Evolutionary conservation across 1,140 invertebrate genomes (phyloP).

Genomic region (Ceratina australensis): DNA sequence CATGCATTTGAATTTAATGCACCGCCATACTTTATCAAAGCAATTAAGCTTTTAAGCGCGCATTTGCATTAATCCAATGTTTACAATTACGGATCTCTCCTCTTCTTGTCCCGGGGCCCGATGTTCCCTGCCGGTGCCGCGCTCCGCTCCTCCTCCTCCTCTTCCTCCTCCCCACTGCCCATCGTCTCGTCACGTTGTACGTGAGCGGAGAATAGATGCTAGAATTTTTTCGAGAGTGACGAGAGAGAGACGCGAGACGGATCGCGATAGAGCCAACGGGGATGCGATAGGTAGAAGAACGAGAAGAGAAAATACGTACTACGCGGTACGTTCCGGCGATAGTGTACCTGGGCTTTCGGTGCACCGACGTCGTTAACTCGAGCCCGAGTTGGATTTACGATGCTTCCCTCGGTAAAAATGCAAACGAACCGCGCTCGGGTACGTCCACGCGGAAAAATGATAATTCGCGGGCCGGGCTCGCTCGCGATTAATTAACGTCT

Average conservation of each 20-base stretch:
- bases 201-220: constrained; percentile 36
- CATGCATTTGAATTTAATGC: constrained; percentile 81
- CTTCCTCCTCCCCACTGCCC: too few relatives aligned
- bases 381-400: constrained; percentile 31
- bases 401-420: constrained; percentile 37
- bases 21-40: constrained; percentile 79
- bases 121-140: neutral
- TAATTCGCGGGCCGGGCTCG: neutral
- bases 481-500: too few relatives aligned
- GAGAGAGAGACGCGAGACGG: neutral
- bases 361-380: constrained; percentile 44
- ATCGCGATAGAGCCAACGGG: neutral
- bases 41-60: constrained; percentile 81
- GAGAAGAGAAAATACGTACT: constrained; percentile 26
- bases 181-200: constrained; percentile 13
- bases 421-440: constrained; percentile 12
- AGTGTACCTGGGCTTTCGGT: constrained; percentile 29
- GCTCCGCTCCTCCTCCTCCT: neutral
- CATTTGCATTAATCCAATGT: constrained; percentile 81
- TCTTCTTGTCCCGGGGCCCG: constrained; percentile 24
- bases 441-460: constrained; percentile 38
- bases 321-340: constrained; percentile 18
- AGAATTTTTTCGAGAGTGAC: constrained; percentile 16
- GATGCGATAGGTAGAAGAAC: neutral
- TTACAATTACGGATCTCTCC: constrained; percentile 76